These are phyloP conservation scores for Scrobipalpa costella DNA, from an alignment of 2,888 invertebrate genomes.

Conservation along the genomic window DNA sequence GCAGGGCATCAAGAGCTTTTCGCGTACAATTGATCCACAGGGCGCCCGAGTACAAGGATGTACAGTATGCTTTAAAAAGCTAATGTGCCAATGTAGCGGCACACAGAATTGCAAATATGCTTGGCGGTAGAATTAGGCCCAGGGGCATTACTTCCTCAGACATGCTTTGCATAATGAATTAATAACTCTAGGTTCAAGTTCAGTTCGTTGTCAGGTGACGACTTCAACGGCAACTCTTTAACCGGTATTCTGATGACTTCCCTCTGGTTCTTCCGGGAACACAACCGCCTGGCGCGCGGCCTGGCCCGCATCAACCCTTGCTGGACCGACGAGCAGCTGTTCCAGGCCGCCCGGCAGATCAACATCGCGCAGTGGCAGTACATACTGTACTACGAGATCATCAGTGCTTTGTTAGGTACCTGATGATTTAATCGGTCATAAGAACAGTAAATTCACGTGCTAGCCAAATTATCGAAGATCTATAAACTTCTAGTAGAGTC, in stretches of 20 bases:
- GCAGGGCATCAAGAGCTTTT: too few relatives aligned
- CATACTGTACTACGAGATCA: conserved; percentile 89
- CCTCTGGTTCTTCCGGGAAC: conserved; percentile 80
- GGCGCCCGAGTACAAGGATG: too few relatives aligned
- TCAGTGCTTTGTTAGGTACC: conserved; percentile 88
- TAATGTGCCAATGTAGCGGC: too few relatives aligned
- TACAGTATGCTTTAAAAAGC: too few relatives aligned
- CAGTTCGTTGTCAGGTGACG: conserved; percentile 16
- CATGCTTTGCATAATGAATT: too few relatives aligned
- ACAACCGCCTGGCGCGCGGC: conserved; percentile 87
- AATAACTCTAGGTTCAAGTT: too few relatives aligned
- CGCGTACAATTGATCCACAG: too few relatives aligned
- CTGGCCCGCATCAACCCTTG: conserved; percentile 88
- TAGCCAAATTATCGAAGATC: too few relatives aligned
- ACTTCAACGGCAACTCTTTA: conserved; percentile 37
- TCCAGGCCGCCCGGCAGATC: conserved; percentile 87
- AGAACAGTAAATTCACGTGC: too few relatives aligned
- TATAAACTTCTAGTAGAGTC: too few relatives aligned
- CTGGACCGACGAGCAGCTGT: conserved; percentile 91
- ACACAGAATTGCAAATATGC: too few relatives aligned
- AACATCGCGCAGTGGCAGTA: conserved; percentile 89
- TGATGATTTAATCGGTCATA: background rate
- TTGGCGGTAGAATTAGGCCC: too few relatives aligned
- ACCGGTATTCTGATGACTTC: conserved; percentile 40
- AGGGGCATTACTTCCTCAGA: background rate